Evolutionary conservation across 2,113 vertebrate genomes (phyloP), one percentile per base, ranked within the genome.

Genomic region (Motacilla alba): DNA sequence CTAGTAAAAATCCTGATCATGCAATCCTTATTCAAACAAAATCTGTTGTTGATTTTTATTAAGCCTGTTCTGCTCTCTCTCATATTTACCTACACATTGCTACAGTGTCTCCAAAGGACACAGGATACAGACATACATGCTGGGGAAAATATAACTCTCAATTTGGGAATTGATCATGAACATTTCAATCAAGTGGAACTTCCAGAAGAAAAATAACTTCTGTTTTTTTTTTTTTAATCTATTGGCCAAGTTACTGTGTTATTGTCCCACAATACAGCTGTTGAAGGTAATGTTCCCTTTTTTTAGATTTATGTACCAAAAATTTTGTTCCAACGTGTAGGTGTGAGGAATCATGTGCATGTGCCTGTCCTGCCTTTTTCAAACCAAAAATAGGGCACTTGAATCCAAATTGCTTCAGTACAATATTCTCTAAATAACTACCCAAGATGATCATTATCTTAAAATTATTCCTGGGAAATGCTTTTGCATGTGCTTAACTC

Each of bases 1-100:
- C 23, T 39, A 60, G 66, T 62, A 75, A 95, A 95, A 78, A 87
- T 82, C n/a, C 31, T 87, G 81, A 84, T 87, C 56, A 24, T 62
- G n/a, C 11, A 60, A n/a, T 62, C 77, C 46, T 89, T 93, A 79
- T 68, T 84, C 70, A 95, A 92, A 89, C 31, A 95, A 95, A 87
- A 89, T 87, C 44, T 72, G 33, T 55, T 94, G 69, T 62, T 82
- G 69, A 47, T 68, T 89, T 94, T 82, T 76, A 64, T 93, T 89
- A 88, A 88, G 53, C 55, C 21, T 80, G 8, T 77, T 86, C 67
- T 88, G 37, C 17, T 62, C 18, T 62, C 18, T 55, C 6, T 80
- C 31, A 5, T 82, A 75, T 75, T 95, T 91, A 81, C 41, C 44
- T 74, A 64, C 16, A n/a, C 1, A 1, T 31, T 62, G 41, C 43